These are phyloP conservation scores for Acinonyx jubatus DNA, from an alignment of 2,113 vertebrate species.

Conservation along the genomic window DNA sequence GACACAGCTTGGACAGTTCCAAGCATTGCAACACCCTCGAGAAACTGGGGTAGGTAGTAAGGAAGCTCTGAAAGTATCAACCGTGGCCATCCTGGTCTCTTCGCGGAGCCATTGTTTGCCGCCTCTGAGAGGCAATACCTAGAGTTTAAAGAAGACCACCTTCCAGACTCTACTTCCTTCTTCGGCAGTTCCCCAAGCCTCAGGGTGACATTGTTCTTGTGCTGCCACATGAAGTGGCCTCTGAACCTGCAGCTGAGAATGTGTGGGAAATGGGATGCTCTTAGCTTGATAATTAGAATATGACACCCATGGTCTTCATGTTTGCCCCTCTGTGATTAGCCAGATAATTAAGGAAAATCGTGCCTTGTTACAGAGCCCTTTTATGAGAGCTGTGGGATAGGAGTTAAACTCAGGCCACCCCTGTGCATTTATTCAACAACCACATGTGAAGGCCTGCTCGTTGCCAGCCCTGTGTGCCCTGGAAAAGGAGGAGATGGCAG, in stretches of 20 bases:
- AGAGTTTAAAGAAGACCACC: neutral
- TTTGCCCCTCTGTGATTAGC: neutral
- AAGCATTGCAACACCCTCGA: neutral
- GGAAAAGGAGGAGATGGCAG: neutral
- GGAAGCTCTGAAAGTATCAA: neutral
- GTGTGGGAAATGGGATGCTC: neutral
- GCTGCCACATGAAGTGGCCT: neutral
- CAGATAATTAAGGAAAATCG: neutral
- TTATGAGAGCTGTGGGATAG: neutral
- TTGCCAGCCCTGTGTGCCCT: neutral
- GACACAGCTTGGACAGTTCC: neutral
- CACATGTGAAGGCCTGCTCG: neutral
- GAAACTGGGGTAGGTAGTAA: neutral
- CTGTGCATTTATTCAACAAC: neutral
- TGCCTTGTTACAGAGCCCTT: neutral
- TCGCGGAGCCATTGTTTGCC: neutral
- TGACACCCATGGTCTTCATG: neutral
- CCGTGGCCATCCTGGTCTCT: neutral
- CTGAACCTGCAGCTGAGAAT: neutral
- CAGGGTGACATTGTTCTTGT: neutral
- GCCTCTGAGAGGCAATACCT: neutral
- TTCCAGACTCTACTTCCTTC: neutral
- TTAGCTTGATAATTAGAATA: neutral
- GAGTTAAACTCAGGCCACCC: neutral
- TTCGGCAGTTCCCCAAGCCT: neutral